These are phyloP conservation scores for Tychaedon coryphoeus DNA, from an alignment of 2,113 vertebrate genomes.

Conservation along the genomic window DNA sequence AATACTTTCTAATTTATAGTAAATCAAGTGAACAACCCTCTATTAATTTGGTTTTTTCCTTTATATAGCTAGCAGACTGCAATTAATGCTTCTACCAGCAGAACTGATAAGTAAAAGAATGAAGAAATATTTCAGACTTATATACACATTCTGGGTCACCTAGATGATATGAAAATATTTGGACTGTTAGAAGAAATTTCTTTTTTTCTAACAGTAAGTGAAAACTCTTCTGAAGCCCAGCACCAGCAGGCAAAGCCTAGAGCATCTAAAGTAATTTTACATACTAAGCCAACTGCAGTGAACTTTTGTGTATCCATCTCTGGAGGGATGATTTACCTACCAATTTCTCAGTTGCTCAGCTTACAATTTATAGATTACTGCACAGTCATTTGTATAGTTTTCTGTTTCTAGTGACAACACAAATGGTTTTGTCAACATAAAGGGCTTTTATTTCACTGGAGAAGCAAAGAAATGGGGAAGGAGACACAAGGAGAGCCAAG, in stretches of 20 bases:
- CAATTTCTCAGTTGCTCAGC: background rate
- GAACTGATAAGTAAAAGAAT: background rate
- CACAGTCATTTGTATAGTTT: background rate
- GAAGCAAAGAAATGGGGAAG: background rate
- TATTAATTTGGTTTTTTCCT: background rate
- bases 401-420: background rate
- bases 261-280: background rate
- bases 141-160: background rate
- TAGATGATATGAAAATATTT: background rate
- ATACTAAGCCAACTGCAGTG: background rate
- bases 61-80: background rate
- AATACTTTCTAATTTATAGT: background rate
- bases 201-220: background rate
- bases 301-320: background rate
- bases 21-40: background rate
- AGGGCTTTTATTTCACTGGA: background rate
- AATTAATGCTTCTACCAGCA: background rate
- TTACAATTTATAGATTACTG: background rate
- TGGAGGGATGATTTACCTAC: background rate
- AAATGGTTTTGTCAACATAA: background rate
- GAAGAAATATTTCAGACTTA: background rate
- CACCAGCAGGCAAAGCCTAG: background rate
- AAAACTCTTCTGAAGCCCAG: background rate
- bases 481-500: background rate
- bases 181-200: background rate